phyloP scores from a whole-genome alignment of 2,113 vertebrate genomes.

The Turdus rufiventris region DNA sequence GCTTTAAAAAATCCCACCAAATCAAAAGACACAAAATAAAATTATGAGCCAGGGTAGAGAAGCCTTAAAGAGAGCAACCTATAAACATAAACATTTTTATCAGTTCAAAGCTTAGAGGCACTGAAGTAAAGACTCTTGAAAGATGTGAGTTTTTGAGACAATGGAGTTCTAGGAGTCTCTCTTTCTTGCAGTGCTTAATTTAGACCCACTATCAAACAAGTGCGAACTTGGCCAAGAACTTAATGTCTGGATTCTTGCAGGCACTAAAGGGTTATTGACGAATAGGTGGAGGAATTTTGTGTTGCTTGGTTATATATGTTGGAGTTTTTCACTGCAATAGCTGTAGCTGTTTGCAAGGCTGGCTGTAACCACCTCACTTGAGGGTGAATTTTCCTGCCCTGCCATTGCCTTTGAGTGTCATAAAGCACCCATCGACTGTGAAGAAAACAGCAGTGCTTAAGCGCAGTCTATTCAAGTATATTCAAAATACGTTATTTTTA shows the following conservation, averaged over 20 bases:
- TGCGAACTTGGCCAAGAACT: not conserved
- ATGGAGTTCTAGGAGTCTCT: not conserved
- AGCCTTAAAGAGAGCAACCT: not conserved
- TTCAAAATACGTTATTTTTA: constrained; percentile 69
- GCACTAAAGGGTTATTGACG: not conserved
- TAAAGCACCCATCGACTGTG: constrained; percentile 19
- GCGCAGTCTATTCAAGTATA: constrained; percentile 48
- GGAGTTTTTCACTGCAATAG: not conserved
- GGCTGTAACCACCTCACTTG: constrained; percentile 10
- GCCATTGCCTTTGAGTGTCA: constrained; percentile 20
- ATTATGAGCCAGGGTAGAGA: not conserved
- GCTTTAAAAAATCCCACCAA: not conserved
- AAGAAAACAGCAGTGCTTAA: constrained; percentile 37
- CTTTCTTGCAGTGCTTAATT: not conserved
- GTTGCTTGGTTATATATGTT: not conserved
- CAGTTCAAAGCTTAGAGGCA: not conserved
- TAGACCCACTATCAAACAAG: not conserved
- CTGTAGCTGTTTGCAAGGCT: constrained; percentile 16
- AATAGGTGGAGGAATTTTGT: not conserved
- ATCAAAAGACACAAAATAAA: not conserved
- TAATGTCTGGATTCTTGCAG: not conserved
- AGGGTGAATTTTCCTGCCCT: constrained; percentile 22
- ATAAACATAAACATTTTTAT: not conserved
- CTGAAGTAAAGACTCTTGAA: not conserved
- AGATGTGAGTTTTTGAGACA: not conserved